phyloP scores from a whole-genome alignment of 2,797 vertebrate species.

The Sciaenops ocellatus region DNA sequence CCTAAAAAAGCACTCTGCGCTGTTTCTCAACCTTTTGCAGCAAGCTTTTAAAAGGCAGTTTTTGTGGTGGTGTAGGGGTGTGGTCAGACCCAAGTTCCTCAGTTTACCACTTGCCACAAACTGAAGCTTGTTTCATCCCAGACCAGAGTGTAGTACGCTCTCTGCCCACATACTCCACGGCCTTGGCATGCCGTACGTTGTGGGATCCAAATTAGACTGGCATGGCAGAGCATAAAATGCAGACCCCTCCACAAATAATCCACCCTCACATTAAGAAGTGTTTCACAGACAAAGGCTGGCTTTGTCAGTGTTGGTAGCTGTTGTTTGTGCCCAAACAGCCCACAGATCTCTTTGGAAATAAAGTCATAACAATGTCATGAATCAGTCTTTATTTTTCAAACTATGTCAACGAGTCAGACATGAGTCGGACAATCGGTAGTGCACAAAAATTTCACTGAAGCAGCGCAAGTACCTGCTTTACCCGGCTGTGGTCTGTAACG shows the following conservation, averaged over 20 bases:
- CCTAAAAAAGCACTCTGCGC: slow-evolving; percentile 52
- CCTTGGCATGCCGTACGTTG: slow-evolving; percentile 69
- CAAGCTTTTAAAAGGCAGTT: slow-evolving; percentile 57
- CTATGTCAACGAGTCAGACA: not conserved
- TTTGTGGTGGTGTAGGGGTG: slow-evolving; percentile 71
- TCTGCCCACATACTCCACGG: slow-evolving; percentile 73
- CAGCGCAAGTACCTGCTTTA: slow-evolving; percentile 11
- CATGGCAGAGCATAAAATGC: slow-evolving; percentile 59
- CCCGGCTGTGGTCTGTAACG: slow-evolving; percentile 33
- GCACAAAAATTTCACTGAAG: not conserved
- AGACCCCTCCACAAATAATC: slow-evolving; percentile 65
- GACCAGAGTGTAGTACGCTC: slow-evolving; percentile 49
- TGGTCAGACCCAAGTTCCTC: slow-evolving; percentile 70
- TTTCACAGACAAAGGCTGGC: slow-evolving; percentile 68
- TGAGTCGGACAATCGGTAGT: not conserved
- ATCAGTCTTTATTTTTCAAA: slow-evolving; percentile 34
- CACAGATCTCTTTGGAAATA: slow-evolving; percentile 35
- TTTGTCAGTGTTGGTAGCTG: slow-evolving; percentile 58
- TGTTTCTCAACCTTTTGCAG: slow-evolving; percentile 56
- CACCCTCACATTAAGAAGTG: slow-evolving; percentile 56
- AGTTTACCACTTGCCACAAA: slow-evolving; percentile 76
- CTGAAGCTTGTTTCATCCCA: slow-evolving; percentile 69
- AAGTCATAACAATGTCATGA: slow-evolving; percentile 33
- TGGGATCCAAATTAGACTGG: slow-evolving; percentile 72
- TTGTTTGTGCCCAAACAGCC: slow-evolving; percentile 33